phyloP scores from a whole-genome alignment of 2,797 vertebrate species.

The Rhinoraja longicauda region DNA sequence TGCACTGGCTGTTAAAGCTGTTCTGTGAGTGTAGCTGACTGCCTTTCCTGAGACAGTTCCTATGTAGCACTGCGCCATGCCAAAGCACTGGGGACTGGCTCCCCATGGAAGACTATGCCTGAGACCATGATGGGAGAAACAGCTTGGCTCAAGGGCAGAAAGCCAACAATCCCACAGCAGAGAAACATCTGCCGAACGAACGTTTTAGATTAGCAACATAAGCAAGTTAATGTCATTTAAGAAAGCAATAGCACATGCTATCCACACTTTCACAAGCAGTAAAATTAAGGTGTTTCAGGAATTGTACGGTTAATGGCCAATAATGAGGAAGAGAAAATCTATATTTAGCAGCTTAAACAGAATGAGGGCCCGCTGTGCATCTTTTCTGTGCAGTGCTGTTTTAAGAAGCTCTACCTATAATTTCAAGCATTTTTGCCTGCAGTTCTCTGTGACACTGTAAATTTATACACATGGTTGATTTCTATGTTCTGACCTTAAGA shows the following conservation, averaged over 20 bases:
- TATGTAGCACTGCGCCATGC: no score
- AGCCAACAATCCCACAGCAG: no score
- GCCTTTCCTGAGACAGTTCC: no score
- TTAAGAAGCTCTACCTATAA: slow-evolving; percentile 10
- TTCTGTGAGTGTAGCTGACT: no score
- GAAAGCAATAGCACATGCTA: neutral
- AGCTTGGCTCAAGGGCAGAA: no score
- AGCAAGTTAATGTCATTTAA: neutral
- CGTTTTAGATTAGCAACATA: neutral
- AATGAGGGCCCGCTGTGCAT: neutral
- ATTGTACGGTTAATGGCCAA: neutral
- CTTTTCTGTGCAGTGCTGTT: neutral
- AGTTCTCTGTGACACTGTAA: slow-evolving; percentile 3
- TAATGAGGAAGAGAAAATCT: neutral
- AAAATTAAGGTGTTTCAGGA: neutral
- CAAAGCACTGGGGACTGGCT: no score
- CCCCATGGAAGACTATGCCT: no score
- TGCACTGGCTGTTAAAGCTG: no score
- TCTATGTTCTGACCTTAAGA: neutral
- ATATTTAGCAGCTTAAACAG: slow-evolving; percentile 2
- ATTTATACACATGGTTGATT: neutral
- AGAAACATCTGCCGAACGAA: no score
- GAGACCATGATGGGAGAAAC: no score
- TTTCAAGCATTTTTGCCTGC: neutral
- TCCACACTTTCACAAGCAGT: neutral